Evolutionary conservation across 2,797 vertebrate genomes (phyloP).

Genomic region (Morus bassanus): DNA sequence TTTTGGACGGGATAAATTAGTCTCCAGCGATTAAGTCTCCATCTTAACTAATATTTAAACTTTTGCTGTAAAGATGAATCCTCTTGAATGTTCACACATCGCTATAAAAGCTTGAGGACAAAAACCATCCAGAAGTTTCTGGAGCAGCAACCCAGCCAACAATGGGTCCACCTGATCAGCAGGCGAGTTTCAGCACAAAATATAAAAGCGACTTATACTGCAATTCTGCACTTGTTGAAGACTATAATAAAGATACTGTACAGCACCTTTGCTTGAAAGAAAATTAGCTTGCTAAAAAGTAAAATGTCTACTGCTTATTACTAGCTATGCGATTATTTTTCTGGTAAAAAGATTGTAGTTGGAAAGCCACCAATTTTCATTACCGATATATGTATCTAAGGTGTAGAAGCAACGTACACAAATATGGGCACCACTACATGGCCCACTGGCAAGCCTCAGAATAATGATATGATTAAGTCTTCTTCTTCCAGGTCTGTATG

Average conservation of each 20-base stretch:
- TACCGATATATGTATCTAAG: background rate
- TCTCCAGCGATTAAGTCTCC: background rate
- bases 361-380: background rate
- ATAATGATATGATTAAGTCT: background rate
- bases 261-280: background rate
- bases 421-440: background rate
- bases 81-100: background rate
- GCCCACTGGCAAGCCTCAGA: background rate
- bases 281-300: background rate
- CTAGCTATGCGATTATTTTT: background rate
- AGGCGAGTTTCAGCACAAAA: background rate
- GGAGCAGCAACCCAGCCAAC: background rate
- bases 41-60: too few species aligned
- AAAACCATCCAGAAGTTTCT: background rate
- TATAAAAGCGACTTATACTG: background rate
- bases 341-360: background rate
- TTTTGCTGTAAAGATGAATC: background rate
- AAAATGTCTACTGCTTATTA: background rate
- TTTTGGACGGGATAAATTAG: background rate
- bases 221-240: background rate
- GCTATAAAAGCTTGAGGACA: background rate
- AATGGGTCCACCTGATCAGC: background rate
- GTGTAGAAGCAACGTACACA: background rate
- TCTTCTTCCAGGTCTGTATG: background rate
- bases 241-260: background rate